Conservation (phyloP, 2,797 vertebrate genomes). For the Ambastaia sidthimunki region DNA sequence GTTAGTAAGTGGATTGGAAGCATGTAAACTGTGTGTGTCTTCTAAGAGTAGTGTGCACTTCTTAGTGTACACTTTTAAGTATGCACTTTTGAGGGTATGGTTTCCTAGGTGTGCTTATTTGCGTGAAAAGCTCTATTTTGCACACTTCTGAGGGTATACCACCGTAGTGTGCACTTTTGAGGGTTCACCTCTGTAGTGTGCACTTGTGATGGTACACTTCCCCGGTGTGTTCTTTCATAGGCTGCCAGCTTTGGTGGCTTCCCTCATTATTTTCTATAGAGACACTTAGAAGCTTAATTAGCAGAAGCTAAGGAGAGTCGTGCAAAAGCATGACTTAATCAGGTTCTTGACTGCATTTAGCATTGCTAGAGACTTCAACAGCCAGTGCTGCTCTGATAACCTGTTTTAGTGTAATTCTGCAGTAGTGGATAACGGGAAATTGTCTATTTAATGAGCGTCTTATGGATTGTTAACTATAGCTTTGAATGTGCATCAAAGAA, state of each 20-base stretch:
- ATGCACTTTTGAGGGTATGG: too few relatives aligned
- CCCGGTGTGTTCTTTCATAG: background rate
- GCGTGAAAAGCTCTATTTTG: too few relatives aligned
- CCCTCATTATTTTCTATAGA: conserved; percentile 41
- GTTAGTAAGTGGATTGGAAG: conserved; percentile 5
- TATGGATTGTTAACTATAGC: conserved; percentile 31
- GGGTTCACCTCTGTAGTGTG: too few relatives aligned
- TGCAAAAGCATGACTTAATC: conserved; percentile 38
- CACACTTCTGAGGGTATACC: too few relatives aligned
- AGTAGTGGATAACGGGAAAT: conserved; percentile 31
- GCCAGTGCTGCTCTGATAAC: conserved; percentile 29
- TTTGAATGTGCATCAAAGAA: conserved; percentile 28
- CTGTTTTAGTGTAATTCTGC: conserved; percentile 15
- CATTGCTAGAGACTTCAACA: background rate
- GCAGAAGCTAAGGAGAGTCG: conserved; percentile 31
- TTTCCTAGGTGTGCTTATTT: too few relatives aligned
- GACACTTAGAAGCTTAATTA: conserved; percentile 20
- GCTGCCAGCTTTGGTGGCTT: conserved; percentile 12
- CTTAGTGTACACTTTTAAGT: too few relatives aligned
- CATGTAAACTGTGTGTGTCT: background rate
- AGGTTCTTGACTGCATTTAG: conserved; percentile 41
- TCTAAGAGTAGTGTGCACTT: background rate
- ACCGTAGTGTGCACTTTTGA: too few relatives aligned
- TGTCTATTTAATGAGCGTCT: conserved; percentile 43
- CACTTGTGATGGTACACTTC: too few relatives aligned